These are phyloP conservation scores for Crotophaga sulcirostris DNA, from an alignment of 2,113 vertebrate species.

Conservation along the genomic window DNA sequence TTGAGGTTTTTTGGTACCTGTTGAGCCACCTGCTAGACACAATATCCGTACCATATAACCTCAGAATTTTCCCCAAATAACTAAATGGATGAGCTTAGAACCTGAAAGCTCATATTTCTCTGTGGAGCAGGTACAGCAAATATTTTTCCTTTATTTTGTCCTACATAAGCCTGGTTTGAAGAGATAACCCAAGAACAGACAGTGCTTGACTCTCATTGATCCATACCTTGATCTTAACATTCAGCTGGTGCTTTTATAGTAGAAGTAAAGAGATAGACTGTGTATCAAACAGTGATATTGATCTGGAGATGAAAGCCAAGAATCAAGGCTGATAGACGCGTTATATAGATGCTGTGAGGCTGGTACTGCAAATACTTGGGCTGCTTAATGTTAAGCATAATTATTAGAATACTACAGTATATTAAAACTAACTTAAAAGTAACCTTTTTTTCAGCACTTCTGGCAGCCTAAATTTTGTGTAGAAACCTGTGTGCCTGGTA, in stretches of 20 bases:
- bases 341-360: background rate
- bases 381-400: background rate
- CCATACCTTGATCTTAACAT: constrained; percentile 17
- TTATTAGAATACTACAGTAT: background rate
- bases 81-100: background rate
- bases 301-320: background rate
- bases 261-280: background rate
- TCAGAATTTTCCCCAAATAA: background rate
- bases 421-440: background rate
- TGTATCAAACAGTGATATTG: constrained; percentile 18
- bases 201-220: constrained; percentile 5
- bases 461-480: background rate
- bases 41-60: background rate
- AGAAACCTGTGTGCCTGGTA: background rate
- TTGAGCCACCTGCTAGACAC: background rate
- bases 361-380: background rate
- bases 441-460: background rate
- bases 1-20: background rate
- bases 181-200: background rate
- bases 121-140: background rate
- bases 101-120: background rate
- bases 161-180: background rate
- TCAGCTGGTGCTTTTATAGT: background rate
- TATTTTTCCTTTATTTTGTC: background rate
- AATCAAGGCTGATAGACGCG: background rate